Evolutionary conservation across 2,113 vertebrate genomes (phyloP).

Genomic region (Macrotis lagotis): DNA sequence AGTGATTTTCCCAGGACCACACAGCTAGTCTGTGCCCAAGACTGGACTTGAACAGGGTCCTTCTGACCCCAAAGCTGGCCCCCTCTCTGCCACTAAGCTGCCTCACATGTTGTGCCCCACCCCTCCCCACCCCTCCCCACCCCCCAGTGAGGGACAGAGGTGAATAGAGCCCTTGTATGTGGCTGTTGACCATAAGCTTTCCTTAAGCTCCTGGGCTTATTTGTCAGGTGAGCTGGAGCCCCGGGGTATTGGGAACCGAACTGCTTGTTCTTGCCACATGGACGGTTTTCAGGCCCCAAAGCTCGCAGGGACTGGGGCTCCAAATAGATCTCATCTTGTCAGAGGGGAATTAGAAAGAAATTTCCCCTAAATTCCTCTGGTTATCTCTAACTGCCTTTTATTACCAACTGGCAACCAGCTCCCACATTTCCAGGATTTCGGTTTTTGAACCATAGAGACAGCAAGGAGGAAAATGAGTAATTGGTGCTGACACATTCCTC

Average conservation of each 20-base stretch:
- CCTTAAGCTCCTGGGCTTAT: neutral
- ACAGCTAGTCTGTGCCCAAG: neutral
- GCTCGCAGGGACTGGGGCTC: conserved; percentile 21
- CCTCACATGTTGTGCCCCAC: neutral
- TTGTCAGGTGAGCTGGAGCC: neutral
- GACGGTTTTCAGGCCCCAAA: conserved; percentile 5
- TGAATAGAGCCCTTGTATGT: neutral
- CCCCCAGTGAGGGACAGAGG: neutral
- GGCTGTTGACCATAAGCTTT: neutral
- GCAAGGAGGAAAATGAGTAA: conserved; percentile 59
- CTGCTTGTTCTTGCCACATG: neutral
- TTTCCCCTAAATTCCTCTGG: conserved; percentile 68
- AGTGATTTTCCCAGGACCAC: neutral
- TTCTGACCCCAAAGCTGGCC: neutral
- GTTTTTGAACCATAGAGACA: conserved; percentile 71
- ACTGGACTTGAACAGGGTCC: neutral
- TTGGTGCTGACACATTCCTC: conserved; percentile 27
- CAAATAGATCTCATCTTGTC: conserved; percentile 36
- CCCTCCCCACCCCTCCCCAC: no score
- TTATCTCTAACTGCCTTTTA: conserved; percentile 65
- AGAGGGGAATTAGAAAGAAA: conserved; percentile 63
- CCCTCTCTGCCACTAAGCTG: neutral
- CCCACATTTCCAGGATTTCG: conserved; percentile 71
- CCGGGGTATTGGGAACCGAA: neutral
- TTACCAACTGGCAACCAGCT: conserved; percentile 65